phyloP scores from a whole-genome alignment of 2,113 vertebrate species.

The Amblyopsis rosae region DNA sequence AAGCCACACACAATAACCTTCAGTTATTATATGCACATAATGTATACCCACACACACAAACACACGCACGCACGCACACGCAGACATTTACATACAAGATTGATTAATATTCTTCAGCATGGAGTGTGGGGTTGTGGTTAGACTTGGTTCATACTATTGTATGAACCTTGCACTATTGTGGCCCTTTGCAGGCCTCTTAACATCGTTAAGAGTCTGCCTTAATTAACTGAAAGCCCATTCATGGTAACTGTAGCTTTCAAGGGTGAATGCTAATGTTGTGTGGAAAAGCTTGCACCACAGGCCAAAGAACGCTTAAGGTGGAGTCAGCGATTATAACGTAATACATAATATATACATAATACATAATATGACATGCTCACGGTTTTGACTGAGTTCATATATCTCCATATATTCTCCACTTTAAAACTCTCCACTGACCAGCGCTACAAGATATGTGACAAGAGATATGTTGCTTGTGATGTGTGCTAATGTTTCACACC shows the following conservation, averaged over 20 bases:
- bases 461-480: background rate
- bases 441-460: background rate
- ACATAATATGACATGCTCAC: too few species aligned
- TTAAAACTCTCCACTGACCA: conserved; percentile 9
- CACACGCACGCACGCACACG: background rate
- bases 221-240: conserved; percentile 57
- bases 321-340: background rate
- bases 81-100: conserved; percentile 7
- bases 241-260: conserved; percentile 43
- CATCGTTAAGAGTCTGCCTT: conserved; percentile 38
- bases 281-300: conserved; percentile 12
- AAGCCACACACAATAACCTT: conserved; percentile 39
- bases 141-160: conserved; percentile 17
- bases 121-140: background rate
- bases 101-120: conserved; percentile 44
- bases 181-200: conserved; percentile 30
- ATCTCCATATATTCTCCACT: too few species aligned
- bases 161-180: conserved; percentile 14
- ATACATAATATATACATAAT: too few species aligned
- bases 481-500: conserved; percentile 17
- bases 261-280: conserved; percentile 52
- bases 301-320: background rate
- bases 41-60: conserved; percentile 5
- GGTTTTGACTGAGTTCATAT: too few species aligned
- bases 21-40: background rate